Evolutionary conservation across 2,797 vertebrate species (phyloP), one percentile per base, ranked within the genome.

Genomic region (Amphiprion clarkii): DNA sequence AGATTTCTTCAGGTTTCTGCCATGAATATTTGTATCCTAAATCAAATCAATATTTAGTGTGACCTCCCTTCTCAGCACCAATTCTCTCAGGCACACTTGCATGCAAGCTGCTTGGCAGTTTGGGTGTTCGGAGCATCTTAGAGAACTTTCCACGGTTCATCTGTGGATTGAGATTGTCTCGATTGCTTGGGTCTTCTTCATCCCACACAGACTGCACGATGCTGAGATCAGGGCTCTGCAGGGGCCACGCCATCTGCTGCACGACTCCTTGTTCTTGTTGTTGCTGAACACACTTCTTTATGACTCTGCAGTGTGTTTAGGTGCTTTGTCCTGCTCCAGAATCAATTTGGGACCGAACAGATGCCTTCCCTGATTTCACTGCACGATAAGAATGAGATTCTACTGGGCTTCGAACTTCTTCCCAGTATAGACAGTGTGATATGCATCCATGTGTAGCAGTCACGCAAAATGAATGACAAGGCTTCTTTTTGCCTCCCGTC

Each of bases 61-160:
- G 67, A 63, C 49, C 56, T 58, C 56, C 40, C 58, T 71, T 70
- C 63, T 59, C 39, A 39, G 48, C 25, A 59, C 55, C 23, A 12
- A 3, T 29, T 51, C 52, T 74, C 25, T 21, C 17, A 2, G 67
- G 0, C 49, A 71, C 36, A 58, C 39, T 61, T 29, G 29, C 27
- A 21, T 40, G 51, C 19, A 33, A 13, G 14, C 3, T 21, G 29
- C 6, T 67, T 13, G 31, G 51, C 29, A 6, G 10, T 16, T 13
- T 27, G 9, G 11, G 16, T 57, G 7, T 61, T 62, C 23, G 39
- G 54, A 36, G 23, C 25, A 52, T 42, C 19, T 56, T 40, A 19
- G 57, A 33, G 29, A 36, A 36, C 55, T 36, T 36, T 6, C 29
- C 29, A 23, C 33, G 57, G 44, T 46, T 57, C 17, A 25, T 58